Evolutionary conservation across 2,888 invertebrate genomes (phyloP), one percentile per base, ranked within the genome.

Genomic region (Choristoneura rosaceana): DNA sequence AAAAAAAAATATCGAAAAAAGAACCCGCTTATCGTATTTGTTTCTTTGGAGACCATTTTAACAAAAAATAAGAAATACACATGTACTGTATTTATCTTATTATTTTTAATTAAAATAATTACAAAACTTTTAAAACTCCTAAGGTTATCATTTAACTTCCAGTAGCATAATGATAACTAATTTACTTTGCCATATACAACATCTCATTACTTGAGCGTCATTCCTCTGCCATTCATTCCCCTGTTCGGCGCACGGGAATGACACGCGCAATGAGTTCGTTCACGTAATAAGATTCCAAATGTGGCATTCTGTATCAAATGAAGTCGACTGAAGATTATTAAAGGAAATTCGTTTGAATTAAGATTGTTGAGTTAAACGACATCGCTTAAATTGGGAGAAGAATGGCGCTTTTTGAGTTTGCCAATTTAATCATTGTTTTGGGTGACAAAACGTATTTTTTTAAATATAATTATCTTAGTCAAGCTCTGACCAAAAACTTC

Each of bases 281-380:
- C 80, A 80, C 78, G 78, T 87, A 91, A 91, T 91, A 91, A 90
- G 86, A 89, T 89, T 90, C 89, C 88, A 87, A 90, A 90, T 87
- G 89, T 84, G 87, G 82, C 86, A 83, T 87, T 87, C 84, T 83
- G 82, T 84, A 82, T 82, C 73, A 87, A 90, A 90, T 87, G 85
- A 87, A 87, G 82, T 84, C 76, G 74, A 77, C 79, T 85, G 79
- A 84, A 76, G 81, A 78, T 82, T 76, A 75, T 74, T 77, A 70
- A 73, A 78, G 81, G 82, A 64, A 43, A 66, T 67, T 63, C 71
- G 65, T 71, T 71, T 62, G 25, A 58, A 12, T 10, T 68, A 41
- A 50, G 62, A 68, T 63, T 68, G 58, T 58, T 4, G 71, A 45
- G 71, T 67, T 61, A 14, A 71, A 50, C 68, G 58, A 63, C 47